These are phyloP conservation scores for Prionace glauca DNA, from an alignment of 2,797 vertebrate species.

Conservation along the genomic window DNA sequence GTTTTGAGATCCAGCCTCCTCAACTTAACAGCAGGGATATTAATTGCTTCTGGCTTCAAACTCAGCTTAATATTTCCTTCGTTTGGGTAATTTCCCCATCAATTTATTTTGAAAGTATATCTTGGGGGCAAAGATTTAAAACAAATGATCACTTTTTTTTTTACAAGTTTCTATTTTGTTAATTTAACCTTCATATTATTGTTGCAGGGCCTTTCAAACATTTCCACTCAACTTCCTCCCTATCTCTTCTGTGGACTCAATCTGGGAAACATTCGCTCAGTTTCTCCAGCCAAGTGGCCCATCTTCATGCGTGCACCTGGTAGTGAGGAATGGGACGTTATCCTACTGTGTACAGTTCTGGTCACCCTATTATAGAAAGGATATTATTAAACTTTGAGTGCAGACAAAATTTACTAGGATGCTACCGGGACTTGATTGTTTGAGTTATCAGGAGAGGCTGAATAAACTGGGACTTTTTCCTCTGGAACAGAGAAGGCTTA, in stretches of 20 bases:
- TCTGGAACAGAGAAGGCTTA: no score
- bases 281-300: not conserved
- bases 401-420: no score
- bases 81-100: constrained; percentile 31
- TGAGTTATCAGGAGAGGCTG: no score
- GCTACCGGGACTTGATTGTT: no score
- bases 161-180: constrained; percentile 20
- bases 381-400: no score
- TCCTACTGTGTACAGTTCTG: no score
- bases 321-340: not conserved
- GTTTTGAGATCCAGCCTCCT: constrained; percentile 25
- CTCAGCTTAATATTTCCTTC: constrained; percentile 32
- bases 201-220: not conserved
- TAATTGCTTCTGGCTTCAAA: constrained; percentile 35
- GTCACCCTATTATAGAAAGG: no score
- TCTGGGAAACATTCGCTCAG: not conserved
- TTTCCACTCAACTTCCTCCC: not conserved
- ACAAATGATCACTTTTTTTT: constrained; percentile 16
- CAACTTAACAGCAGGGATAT: constrained; percentile 32
- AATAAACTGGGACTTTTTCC: no score
- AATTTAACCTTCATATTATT: not conserved
- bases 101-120: constrained; percentile 27
- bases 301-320: not conserved
- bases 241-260: not conserved
- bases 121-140: constrained; percentile 17